These are phyloP conservation scores for Tachystola acroxantha DNA, from an alignment of 2,888 invertebrate genomes.

Conservation along the genomic window DNA sequence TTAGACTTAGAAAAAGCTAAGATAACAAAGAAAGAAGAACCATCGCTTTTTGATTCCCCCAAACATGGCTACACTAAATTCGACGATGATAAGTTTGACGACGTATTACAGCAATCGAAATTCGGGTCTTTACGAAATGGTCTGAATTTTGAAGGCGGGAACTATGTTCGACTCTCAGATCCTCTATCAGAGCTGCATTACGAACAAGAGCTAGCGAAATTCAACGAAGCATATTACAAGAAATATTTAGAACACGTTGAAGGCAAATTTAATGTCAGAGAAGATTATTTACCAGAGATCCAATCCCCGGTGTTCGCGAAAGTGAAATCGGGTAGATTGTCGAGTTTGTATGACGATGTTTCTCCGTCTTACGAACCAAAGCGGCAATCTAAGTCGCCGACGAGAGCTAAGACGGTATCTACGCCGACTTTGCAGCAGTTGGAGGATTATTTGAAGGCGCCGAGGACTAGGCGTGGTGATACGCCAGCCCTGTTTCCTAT, in stretches of 20 bases:
- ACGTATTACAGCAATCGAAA: constrained; percentile 57
- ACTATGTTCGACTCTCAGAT: constrained; percentile 60
- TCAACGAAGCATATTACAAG: constrained; percentile 63
- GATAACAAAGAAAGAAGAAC: constrained; percentile 38
- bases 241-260: constrained; percentile 60
- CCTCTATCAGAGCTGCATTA: constrained; percentile 60
- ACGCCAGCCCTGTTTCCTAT: constrained; percentile 72
- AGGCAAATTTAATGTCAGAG: constrained; percentile 53
- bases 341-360: constrained; percentile 54
- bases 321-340: constrained; percentile 57
- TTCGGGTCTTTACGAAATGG: constrained; percentile 65
- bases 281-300: constrained; percentile 65
- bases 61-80: constrained; percentile 45
- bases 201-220: constrained; percentile 64
- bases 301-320: constrained; percentile 71
- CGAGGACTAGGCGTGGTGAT: constrained; percentile 50
- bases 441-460: constrained; percentile 64
- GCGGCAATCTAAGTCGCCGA: constrained; percentile 50
- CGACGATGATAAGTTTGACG: constrained; percentile 41
- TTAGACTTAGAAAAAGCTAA: constrained; percentile 40
- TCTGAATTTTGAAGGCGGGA: constrained; percentile 47
- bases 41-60: constrained; percentile 39
- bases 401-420: constrained; percentile 53
- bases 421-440: constrained; percentile 69
- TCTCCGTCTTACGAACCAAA: constrained; percentile 56